A percentile compares a stretch with the other conserved stretches of the same genome.
phyloP scores from a whole-genome alignment of 2,888 invertebrate genomes.

The Euplagia quadripunctaria region DNA sequence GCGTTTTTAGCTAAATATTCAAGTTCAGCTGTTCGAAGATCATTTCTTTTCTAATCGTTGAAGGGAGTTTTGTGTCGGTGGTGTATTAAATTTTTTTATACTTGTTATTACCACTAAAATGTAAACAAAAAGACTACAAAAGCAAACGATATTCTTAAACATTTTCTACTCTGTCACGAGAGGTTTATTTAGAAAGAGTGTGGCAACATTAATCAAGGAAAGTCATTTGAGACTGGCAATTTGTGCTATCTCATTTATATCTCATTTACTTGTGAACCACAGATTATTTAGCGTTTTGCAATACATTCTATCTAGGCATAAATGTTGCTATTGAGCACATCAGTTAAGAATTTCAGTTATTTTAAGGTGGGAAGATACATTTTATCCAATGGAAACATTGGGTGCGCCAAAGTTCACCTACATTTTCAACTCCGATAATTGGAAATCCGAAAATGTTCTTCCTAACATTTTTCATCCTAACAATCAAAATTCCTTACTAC shows the following conservation, averaged over 20 bases:
- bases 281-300: conserved; percentile 39
- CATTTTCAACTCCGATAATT: no score
- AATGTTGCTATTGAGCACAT: conserved; percentile 13
- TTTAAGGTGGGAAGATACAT: neutral
- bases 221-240: conserved; percentile 50
- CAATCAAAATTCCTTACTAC: no score
- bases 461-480: no score
- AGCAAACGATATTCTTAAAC: conserved; percentile 5
- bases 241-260: conserved; percentile 53
- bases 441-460: no score
- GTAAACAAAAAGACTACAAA: neutral
- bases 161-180: conserved; percentile 40
- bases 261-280: conserved; percentile 52
- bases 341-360: neutral
- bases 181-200: conserved; percentile 42
- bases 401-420: no score
- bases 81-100: no score
- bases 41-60: no score
- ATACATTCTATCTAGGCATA: conserved; percentile 13
- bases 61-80: no score
- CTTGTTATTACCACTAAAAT: no score
- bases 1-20: no score
- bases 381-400: neutral
- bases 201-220: conserved; percentile 53
- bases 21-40: no score